A percentile compares a stretch with the other conserved stretches of the same genome.
These are phyloP conservation scores for Gymnobelideus leadbeateri DNA, from an alignment of 2,113 vertebrate genomes.

Conservation along the genomic window DNA sequence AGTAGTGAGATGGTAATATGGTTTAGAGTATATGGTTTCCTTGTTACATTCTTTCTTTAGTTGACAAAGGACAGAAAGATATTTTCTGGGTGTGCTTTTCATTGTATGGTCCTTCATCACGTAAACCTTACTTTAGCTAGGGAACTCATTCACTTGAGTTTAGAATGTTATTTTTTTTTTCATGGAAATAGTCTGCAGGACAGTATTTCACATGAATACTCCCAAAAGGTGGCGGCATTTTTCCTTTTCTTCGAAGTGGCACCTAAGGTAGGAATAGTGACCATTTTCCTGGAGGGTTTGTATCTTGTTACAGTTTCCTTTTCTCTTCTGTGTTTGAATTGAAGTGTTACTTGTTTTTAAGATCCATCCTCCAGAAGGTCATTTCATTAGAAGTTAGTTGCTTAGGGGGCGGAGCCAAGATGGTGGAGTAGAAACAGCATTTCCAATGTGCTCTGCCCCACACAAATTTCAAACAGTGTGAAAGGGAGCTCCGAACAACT, in stretches of 20 bases:
- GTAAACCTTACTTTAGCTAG: neutral
- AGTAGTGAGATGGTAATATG: neutral
- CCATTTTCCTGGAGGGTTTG: neutral
- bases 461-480: no score
- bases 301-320: neutral
- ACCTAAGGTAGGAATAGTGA: neutral
- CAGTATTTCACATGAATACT: neutral
- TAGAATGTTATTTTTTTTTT: neutral
- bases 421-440: no score
- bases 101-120: neutral
- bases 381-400: neutral
- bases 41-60: neutral
- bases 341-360: neutral
- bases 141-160: neutral
- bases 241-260: neutral
- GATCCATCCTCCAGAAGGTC: neutral
- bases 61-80: neutral
- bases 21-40: neutral
- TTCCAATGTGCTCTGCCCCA: no score
- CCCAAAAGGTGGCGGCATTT: neutral
- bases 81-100: neutral
- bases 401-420: no score
- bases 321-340: neutral
- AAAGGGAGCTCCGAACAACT: no score
- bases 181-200: neutral